Evolutionary conservation across 2,113 vertebrate species (phyloP), one percentile per base, ranked within the genome.

Genomic region (Eonycteris spelaea): DNA sequence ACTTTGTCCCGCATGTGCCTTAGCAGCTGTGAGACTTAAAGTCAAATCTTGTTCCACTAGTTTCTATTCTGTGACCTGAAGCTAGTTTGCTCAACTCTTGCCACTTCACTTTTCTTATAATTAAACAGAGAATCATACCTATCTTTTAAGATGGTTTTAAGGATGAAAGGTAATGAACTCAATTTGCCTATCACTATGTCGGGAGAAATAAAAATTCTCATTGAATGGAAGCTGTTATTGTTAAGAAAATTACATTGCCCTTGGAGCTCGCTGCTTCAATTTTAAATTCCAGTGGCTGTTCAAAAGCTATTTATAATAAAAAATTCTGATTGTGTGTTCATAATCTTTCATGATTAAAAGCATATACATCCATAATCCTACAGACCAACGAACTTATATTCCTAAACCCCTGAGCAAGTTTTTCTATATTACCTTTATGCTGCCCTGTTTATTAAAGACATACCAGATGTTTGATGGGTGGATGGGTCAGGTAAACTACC

Each of bases 291-390:
- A 96, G 38, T 48, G 63, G 43, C 65, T 91, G 3, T 86, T 91
- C 86, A 86, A 73, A 93, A 95, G 78, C 91, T 96, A 94, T 91
- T 97, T 97, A 90, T 95, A 96, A 96, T 97, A 95, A 95, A 96
- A 96, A 74, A 3, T 61, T 95, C 68, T 86, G 86, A 94, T 96
- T 96, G 74, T 89, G 83, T 75, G n/a, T 88, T 96, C 87, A 91
- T 96, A 97, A 97, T 98, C 89, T 95, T 90, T 53, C 53, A 90
- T 97, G 96, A 98, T 97, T 97, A 96, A 96, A 96, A 96, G 68
- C 82, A 96, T 94, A 95, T 96, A 96, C 61, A 89, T 88, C 86
- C 51, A 71, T 94, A 97, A 97, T 97, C 91, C 93, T 38, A 55
- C 74, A 93, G 51, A 45, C 86, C 74, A 86, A 78, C 35, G 67